These are phyloP conservation scores for Clivina fossor DNA, from an alignment of 2,888 invertebrate genomes.

Conservation along the genomic window DNA sequence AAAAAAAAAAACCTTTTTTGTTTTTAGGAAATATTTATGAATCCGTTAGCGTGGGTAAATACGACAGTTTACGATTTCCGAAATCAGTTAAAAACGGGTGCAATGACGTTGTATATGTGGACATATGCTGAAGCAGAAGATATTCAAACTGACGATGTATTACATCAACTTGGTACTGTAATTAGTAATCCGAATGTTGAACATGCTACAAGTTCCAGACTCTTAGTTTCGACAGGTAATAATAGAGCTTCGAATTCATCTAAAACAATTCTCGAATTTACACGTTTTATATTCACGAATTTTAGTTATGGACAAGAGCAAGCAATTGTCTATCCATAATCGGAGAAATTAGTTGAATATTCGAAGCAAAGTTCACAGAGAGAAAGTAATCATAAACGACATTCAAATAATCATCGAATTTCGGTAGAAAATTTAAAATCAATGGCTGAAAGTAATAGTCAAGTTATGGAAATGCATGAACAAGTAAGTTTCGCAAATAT, in stretches of 20 bases:
- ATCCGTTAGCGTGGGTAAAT: conserved; percentile 89
- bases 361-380: conserved; percentile 56
- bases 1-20: too few species aligned
- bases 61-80: conserved; percentile 91
- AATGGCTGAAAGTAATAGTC: conserved; percentile 70
- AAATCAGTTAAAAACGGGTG: conserved; percentile 78
- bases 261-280: too few species aligned
- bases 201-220: conserved; percentile 79
- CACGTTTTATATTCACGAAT: conserved; percentile 11
- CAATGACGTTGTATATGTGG: conserved; percentile 85
- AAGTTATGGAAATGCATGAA: conserved; percentile 87
- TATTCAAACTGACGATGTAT: conserved; percentile 75
- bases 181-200: conserved; percentile 84
- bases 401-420: conserved; percentile 51
- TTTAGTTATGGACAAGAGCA: conserved; percentile 68
- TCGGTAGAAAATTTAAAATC: conserved; percentile 55
- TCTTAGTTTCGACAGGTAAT: conserved; percentile 76
- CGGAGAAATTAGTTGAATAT: conserved; percentile 70
- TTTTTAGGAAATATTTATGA: conserved; percentile 67
- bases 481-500: conserved; percentile 70
- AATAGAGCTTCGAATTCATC: too few species aligned
- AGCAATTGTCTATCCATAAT: conserved; percentile 75
- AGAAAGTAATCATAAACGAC: too few species aligned
- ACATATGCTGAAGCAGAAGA: conserved; percentile 79
- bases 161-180: conserved; percentile 89